These are phyloP conservation scores for Vidua macroura DNA, from an alignment of 2,113 vertebrate species.

Conservation along the genomic window DNA sequence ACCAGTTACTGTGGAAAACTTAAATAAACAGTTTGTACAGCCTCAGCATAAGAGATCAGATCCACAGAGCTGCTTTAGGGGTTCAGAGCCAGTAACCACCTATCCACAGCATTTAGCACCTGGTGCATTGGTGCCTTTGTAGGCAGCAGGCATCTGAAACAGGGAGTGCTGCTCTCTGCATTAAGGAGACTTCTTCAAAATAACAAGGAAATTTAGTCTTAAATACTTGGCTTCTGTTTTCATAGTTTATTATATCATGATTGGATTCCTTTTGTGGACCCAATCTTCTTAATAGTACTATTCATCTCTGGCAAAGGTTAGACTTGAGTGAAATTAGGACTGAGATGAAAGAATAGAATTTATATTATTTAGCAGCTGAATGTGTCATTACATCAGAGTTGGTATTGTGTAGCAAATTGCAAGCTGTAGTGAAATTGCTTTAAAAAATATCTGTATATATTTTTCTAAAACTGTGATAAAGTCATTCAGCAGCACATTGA, in stretches of 20 bases:
- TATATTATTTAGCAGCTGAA: constrained; percentile 64
- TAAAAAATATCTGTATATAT: constrained; percentile 46
- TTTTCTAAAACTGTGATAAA: constrained; percentile 58
- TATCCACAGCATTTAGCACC: neutral
- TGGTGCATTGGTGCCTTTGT: no score
- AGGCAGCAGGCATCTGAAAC: neutral
- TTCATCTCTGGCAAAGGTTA: constrained; percentile 63
- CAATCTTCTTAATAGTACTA: constrained; percentile 26
- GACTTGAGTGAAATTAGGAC: neutral
- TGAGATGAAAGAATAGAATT: constrained; percentile 40
- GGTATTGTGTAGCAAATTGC: constrained; percentile 50
- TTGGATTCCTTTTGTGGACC: constrained; percentile 33
- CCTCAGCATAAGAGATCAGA: neutral
- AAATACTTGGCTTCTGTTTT: constrained; percentile 14
- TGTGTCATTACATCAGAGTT: constrained; percentile 59
- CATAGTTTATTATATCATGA: constrained; percentile 17
- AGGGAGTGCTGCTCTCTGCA: neutral
- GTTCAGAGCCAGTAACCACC: neutral
- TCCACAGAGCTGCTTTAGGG: neutral
- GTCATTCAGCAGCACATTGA: constrained; percentile 19
- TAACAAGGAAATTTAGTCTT: neutral
- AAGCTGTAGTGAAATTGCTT: constrained; percentile 56
- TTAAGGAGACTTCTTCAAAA: neutral
- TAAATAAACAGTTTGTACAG: neutral
- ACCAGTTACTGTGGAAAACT: neutral